phyloP scores from a whole-genome alignment of 2,888 invertebrate genomes.

The Tipula lateralis region DNA sequence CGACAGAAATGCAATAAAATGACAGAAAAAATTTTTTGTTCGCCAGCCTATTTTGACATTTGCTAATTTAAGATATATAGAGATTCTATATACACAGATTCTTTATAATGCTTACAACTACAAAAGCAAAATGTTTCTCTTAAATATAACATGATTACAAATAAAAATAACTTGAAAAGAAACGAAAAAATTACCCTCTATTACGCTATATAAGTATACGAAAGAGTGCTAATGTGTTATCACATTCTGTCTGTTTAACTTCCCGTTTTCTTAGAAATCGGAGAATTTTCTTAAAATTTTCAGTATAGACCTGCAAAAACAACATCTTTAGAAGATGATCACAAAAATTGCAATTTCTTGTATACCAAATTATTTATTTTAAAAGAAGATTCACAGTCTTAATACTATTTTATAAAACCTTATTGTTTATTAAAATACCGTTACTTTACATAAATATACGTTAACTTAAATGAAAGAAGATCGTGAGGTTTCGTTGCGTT shows the following conservation, averaged over 20 bases:
- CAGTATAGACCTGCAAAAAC: not conserved
- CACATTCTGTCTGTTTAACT: not conserved
- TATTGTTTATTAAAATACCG: too few relatives aligned
- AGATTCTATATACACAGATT: not conserved
- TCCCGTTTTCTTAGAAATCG: not conserved
- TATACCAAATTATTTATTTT: too few relatives aligned
- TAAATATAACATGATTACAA: not conserved
- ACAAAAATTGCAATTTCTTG: too few relatives aligned
- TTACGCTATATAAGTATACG: not conserved
- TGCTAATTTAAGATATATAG: constrained; percentile 24
- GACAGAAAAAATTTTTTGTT: not conserved
- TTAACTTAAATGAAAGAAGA: too few relatives aligned
- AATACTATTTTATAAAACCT: too few relatives aligned
- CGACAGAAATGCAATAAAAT: not conserved
- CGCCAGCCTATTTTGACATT: not conserved
- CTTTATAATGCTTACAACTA: constrained; percentile 9
- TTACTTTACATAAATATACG: too few relatives aligned
- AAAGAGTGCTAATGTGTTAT: not conserved
- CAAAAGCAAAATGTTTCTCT: constrained; percentile 19
- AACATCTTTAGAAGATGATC: not conserved
- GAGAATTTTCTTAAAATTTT: not conserved
- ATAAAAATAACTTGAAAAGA: not conserved
- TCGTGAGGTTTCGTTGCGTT: too few relatives aligned
- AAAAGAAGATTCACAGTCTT: too few relatives aligned
- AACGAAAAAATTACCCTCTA: constrained; percentile 9